phyloP scores from a whole-genome alignment of 2,888 invertebrate genomes.

The Chymomyza fuscimana region DNA sequence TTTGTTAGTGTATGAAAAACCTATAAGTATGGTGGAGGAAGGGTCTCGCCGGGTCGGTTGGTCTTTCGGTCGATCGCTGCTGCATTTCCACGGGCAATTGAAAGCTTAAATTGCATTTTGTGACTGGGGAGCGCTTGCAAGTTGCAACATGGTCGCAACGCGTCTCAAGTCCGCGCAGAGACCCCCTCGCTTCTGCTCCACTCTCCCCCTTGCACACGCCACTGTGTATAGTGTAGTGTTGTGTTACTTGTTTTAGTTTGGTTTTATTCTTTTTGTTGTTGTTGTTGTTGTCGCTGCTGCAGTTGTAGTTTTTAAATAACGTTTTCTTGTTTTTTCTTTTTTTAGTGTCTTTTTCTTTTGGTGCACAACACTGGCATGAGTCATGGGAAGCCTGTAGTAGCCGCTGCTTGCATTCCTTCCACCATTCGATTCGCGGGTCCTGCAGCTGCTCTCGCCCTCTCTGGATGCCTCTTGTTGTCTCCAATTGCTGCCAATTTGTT shows the following conservation, averaged over 20 bases:
- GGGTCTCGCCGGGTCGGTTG: not conserved
- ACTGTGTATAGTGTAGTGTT: not conserved
- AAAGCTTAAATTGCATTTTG: slow-evolving; percentile 74
- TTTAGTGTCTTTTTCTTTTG: not conserved
- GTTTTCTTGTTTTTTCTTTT: slow-evolving; percentile 13
- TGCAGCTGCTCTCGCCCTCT: slow-evolving; percentile 40
- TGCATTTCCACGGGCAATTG: slow-evolving; percentile 43
- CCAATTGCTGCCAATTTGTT: slow-evolving; percentile 72
- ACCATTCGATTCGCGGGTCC: slow-evolving; percentile 21
- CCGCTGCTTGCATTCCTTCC: slow-evolving; percentile 20
- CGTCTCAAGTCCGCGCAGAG: not conserved
- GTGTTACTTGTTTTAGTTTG: slow-evolving; percentile 6
- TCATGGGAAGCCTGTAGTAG: slow-evolving; percentile 29
- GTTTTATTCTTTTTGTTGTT: not conserved
- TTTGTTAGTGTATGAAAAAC: not conserved
- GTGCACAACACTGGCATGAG: slow-evolving; percentile 8
- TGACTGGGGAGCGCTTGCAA: slow-evolving; percentile 39
- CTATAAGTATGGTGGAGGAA: not conserved
- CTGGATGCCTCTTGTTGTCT: slow-evolving; percentile 64
- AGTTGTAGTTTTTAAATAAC: slow-evolving; percentile 3
- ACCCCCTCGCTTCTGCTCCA: not conserved
- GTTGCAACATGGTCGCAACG: slow-evolving; percentile 4
- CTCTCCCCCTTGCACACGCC: not conserved
- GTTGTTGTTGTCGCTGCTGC: not conserved
- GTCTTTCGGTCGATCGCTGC: not conserved